Evolutionary conservation across 2,113 vertebrate genomes (phyloP).

Genomic region (Glareola pratincola): DNA sequence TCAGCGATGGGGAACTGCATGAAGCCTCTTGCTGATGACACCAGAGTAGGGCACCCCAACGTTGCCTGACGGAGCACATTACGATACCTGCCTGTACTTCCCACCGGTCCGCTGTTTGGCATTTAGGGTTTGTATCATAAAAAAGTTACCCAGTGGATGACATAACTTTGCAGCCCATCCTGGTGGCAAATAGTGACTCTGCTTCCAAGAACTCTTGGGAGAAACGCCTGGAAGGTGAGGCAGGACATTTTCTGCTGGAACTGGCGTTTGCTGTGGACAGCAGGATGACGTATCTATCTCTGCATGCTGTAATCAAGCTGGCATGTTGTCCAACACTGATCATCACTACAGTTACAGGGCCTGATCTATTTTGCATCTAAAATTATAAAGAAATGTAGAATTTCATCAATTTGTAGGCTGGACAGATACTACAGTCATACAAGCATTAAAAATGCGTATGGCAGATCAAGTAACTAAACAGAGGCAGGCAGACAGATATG

Average conservation of each 20-base stretch:
- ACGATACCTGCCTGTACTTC: neutral
- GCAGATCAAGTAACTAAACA: neutral
- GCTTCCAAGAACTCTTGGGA: neutral
- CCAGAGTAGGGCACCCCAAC: neutral
- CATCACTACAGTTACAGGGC: neutral
- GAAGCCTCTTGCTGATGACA: neutral
- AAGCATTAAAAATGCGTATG: neutral
- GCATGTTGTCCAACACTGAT: neutral
- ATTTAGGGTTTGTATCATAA: neutral
- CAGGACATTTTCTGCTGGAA: neutral
- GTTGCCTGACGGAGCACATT: accelerated
- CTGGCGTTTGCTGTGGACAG: neutral
- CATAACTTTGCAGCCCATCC: neutral
- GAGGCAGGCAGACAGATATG: neutral
- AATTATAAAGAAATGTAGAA: neutral
- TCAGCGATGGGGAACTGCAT: accelerated
- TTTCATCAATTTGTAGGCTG: neutral
- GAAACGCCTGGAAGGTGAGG: neutral
- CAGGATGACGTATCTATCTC: neutral
- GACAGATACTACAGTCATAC: neutral
- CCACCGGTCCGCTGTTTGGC: neutral
- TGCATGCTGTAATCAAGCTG: neutral
- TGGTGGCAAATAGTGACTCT: neutral
- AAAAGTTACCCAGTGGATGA: neutral
- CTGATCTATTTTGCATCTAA: neutral